A percentile compares a stretch with the other conserved stretches of the same genome.
Conservation (phyloP, 2,113 vertebrate species). For the Ammodytes dubius region DNA sequence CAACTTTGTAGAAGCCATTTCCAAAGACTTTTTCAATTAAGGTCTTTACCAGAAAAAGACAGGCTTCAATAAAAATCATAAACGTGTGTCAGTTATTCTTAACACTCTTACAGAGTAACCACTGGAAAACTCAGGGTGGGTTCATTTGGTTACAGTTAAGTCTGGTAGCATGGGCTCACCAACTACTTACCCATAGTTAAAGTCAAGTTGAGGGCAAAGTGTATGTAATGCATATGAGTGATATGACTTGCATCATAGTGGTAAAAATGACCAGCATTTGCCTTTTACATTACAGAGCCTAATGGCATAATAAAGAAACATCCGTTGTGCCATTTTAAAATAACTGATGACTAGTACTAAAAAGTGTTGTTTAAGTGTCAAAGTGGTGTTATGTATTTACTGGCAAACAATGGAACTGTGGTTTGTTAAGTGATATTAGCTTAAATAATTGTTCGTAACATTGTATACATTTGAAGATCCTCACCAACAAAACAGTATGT, state of each 20-base stretch:
- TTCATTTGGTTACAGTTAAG: constrained; percentile 1
- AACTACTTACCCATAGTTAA: constrained; percentile 8
- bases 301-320: neutral
- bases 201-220: constrained; percentile 9
- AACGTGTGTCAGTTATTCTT: neutral
- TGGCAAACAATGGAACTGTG: constrained; percentile 17
- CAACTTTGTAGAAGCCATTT: constrained; percentile 94
- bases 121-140: neutral
- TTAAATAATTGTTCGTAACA: constrained; percentile 32
- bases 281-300: constrained; percentile 8
- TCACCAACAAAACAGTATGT: neutral
- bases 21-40: constrained; percentile 94
- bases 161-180: neutral
- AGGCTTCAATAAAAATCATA: neutral
- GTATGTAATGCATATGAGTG: neutral
- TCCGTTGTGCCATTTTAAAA: constrained; percentile 12
- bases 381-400: neutral
- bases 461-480: constrained; percentile 13
- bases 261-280: neutral
- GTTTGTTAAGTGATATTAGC: constrained; percentile 23
- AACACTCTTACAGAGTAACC: neutral
- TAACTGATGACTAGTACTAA: neutral
- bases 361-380: constrained; percentile 12
- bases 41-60: neutral
- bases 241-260: neutral